Conservation (phyloP, 2,797 vertebrate genomes). For the Syngnathus rostellatus region DNA sequence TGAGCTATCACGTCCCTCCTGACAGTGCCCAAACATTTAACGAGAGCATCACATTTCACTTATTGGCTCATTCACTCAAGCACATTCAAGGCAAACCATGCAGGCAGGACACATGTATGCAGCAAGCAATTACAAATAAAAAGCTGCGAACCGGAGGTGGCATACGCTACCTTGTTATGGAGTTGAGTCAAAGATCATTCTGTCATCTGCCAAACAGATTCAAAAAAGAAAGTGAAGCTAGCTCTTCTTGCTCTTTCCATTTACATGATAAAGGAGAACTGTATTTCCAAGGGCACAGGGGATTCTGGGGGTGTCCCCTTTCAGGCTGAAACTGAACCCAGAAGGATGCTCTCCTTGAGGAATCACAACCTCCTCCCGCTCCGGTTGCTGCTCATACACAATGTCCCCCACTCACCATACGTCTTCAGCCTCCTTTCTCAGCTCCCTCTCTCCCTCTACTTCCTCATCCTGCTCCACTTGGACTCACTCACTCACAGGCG, state of each 20-base stretch:
- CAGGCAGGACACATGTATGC: slow-evolving; percentile 28
- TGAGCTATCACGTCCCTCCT: not conserved
- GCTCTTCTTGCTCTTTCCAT: slow-evolving; percentile 34
- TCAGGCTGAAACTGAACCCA: slow-evolving; percentile 23
- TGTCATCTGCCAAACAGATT: slow-evolving; percentile 57
- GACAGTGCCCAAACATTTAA: not conserved
- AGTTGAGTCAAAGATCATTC: slow-evolving; percentile 57
- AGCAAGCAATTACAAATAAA: slow-evolving; percentile 11
- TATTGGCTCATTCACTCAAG: slow-evolving; percentile 34
- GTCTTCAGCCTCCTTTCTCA: slow-evolving; percentile 38
- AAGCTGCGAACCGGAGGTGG: slow-evolving; percentile 18
- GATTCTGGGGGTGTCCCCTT: slow-evolving; percentile 38
- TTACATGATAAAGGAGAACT: slow-evolving; percentile 19
- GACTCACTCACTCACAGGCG: slow-evolving; percentile 36
- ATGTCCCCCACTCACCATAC: slow-evolving; percentile 19
- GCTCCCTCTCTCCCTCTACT: slow-evolving; percentile 35
- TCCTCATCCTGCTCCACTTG: slow-evolving; percentile 45
- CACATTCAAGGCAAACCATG: slow-evolving; percentile 38
- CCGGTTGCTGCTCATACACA: slow-evolving; percentile 23
- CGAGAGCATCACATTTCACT: not conserved
- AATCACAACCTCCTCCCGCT: slow-evolving; percentile 38
- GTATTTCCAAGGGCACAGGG: slow-evolving; percentile 20
- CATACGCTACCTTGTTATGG: slow-evolving; percentile 55
- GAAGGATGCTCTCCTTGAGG: slow-evolving; percentile 36
- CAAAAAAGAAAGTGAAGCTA: slow-evolving; percentile 26